phyloP scores from a whole-genome alignment of 2,113 vertebrate species.

The Anas platyrhynchos region DNA sequence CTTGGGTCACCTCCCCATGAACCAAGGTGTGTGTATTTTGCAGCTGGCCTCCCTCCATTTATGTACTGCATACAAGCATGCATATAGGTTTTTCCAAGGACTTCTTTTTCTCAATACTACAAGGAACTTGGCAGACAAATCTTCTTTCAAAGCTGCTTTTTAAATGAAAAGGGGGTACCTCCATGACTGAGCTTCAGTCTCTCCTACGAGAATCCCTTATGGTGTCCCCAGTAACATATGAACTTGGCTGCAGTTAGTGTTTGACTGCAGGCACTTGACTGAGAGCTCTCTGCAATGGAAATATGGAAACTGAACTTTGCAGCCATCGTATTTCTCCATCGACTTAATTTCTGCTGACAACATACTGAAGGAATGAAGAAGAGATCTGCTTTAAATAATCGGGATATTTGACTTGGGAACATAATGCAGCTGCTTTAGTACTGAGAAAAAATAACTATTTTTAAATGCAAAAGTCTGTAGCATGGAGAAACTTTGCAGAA shows the following conservation, averaged over 20 bases:
- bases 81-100: neutral
- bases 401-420: neutral
- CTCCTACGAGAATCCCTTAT: neutral
- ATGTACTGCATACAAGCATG: neutral
- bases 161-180: neutral
- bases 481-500: neutral
- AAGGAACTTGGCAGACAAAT: neutral
- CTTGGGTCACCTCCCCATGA: neutral
- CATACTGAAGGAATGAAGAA: conserved; percentile 7
- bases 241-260: neutral
- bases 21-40: neutral
- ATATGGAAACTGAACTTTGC: neutral
- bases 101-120: neutral
- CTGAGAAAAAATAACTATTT: neutral
- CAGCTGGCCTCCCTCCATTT: neutral
- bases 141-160: neutral
- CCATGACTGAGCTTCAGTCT: neutral
- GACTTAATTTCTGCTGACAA: conserved; percentile 31
- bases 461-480: neutral
- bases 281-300: conserved; percentile 16
- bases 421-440: conserved; percentile 12
- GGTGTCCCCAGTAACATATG: fast-evolving
- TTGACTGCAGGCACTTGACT: conserved; percentile 5
- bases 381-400: conserved; percentile 39
- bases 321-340: conserved; percentile 4